Evolutionary conservation across 2,888 invertebrate genomes (phyloP).

Genomic region (Gryllus longicercus): DNA sequence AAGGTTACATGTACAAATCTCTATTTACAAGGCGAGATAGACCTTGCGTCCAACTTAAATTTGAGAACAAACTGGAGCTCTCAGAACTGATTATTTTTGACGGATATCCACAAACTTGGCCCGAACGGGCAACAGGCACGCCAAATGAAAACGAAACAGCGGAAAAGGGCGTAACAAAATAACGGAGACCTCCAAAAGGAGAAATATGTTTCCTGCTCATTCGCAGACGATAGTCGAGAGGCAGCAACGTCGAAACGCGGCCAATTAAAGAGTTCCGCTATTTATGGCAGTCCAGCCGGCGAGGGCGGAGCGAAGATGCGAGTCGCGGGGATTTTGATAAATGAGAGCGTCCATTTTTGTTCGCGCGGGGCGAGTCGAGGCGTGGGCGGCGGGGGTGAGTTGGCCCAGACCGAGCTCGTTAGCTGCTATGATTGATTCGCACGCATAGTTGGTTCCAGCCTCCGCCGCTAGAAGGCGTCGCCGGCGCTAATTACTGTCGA

Average conservation of each 20-base stretch:
- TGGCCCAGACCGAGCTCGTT: background rate
- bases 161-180: too few species aligned
- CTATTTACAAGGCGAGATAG: too few species aligned
- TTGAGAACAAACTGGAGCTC: too few species aligned
- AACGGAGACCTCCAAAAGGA: too few species aligned
- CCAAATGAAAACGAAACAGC: too few species aligned
- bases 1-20: too few species aligned
- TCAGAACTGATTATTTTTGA: too few species aligned
- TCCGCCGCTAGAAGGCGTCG: background rate
- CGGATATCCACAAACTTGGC: too few species aligned
- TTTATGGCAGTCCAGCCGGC: background rate
- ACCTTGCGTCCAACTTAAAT: too few species aligned
- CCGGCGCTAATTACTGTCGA: background rate
- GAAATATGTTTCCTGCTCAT: too few species aligned
- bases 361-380: background rate
- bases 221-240: too few species aligned
- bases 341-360: constrained; percentile 3
- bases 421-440: constrained; percentile 17
- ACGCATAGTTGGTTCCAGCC: background rate
- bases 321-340: background rate
- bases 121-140: too few species aligned
- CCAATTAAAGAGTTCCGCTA: constrained; percentile 17
- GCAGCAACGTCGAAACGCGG: background rate
- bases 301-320: background rate
- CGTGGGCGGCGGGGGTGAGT: background rate